Evolutionary conservation across 1,140 invertebrate species (phyloP).

Genomic region (Drosophila erecta): DNA sequence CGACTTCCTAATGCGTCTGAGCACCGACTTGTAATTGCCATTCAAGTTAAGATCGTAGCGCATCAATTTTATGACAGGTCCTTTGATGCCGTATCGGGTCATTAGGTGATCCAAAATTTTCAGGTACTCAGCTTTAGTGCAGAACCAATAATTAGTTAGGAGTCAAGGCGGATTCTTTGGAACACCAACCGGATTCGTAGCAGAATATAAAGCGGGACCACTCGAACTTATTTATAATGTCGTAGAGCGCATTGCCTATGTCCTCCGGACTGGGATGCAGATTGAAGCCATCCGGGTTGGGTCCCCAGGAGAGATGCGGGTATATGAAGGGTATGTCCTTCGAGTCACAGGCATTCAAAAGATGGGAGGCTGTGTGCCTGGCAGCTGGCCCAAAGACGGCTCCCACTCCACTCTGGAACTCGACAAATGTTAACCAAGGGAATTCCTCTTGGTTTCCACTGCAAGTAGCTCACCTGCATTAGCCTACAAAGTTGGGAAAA

Average conservation of each 20-base stretch:
- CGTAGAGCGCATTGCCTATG: slow-evolving; percentile 90
- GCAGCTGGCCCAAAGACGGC: slow-evolving; percentile 93
- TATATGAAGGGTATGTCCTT: slow-evolving; percentile 95
- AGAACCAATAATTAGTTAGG: not conserved
- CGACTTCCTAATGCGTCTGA: slow-evolving; percentile 86
- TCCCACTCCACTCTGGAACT: slow-evolving; percentile 87
- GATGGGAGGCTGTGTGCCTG: slow-evolving; percentile 87
- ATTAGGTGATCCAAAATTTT: slow-evolving; percentile 91
- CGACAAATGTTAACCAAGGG: not conserved
- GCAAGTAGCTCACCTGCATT: slow-evolving; percentile 69
- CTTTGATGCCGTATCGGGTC: slow-evolving; percentile 87
- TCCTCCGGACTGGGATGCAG: slow-evolving; percentile 92
- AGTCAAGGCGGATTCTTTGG: not conserved
- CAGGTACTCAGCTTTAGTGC: slow-evolving; percentile 85
- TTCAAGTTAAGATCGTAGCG: slow-evolving; percentile 86
- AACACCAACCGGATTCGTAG: slow-evolving; percentile 88
- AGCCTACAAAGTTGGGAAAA: slow-evolving; percentile 82
- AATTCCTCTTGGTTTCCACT: not conserved
- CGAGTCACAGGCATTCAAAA: slow-evolving; percentile 94
- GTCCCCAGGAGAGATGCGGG: slow-evolving; percentile 87
- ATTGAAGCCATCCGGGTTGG: slow-evolving; percentile 89
- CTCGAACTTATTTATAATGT: slow-evolving; percentile 90
- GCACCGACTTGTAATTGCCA: slow-evolving; percentile 84
- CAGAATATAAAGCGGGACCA: slow-evolving; percentile 95
- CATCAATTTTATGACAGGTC: slow-evolving; percentile 86